phyloP scores from a whole-genome alignment of 2,113 vertebrate genomes.

The Oophaga pumilio region DNA sequence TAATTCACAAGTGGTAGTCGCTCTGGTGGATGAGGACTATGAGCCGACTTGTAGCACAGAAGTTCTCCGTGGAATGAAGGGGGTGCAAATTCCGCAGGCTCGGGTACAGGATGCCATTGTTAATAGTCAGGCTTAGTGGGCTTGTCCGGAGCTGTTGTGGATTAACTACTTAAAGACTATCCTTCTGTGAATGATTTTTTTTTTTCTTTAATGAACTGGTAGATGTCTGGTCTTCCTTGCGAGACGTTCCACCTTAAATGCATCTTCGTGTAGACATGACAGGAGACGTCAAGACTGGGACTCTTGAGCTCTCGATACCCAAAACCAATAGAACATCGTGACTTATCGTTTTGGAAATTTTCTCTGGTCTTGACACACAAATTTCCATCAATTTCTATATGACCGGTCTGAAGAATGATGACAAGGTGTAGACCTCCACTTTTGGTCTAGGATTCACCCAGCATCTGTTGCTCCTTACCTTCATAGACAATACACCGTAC shows the following conservation, averaged over 20 bases:
- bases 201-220: neutral
- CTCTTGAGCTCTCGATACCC: neutral
- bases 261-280: neutral
- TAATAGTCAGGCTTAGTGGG: slow-evolving; percentile 30
- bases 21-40: neutral
- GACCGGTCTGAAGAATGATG: neutral
- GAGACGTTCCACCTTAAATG: neutral
- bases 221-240: neutral
- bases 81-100: slow-evolving; percentile 23
- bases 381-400: neutral
- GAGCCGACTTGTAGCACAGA: neutral
- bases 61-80: neutral
- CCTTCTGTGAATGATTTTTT: neutral
- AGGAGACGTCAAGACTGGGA: too few relatives aligned
- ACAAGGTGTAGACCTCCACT: neutral
- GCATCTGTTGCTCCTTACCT: too few relatives aligned
- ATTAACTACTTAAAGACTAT: slow-evolving; percentile 4
- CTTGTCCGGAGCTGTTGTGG: neutral
- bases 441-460: too few relatives aligned
- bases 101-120: slow-evolving; percentile 14
- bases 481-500: neutral
- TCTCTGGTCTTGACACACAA: neutral
- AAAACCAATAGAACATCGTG: neutral
- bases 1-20: neutral
- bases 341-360: neutral